These are phyloP conservation scores for Acipenser ruthenus DNA, from an alignment of 2,797 vertebrate species.

Conservation along the genomic window DNA sequence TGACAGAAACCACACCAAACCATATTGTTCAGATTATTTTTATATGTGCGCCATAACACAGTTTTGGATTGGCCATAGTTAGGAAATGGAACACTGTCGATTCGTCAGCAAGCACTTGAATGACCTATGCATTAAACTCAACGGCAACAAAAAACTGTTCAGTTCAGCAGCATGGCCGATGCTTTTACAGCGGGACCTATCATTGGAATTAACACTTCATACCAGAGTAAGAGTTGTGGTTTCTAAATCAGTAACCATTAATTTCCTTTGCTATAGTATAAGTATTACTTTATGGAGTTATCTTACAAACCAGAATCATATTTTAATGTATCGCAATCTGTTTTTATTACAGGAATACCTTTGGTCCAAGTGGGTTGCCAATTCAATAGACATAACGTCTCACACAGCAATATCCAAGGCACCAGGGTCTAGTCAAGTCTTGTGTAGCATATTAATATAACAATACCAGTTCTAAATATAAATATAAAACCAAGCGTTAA, in stretches of 20 bases:
- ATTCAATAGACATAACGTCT: slow-evolving; percentile 22
- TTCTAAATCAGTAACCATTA: slow-evolving; percentile 15
- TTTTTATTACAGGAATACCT: slow-evolving; percentile 34
- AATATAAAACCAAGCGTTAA: too few relatives aligned
- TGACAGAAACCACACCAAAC: too few relatives aligned
- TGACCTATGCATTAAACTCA: too few relatives aligned
- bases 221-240: slow-evolving; percentile 17
- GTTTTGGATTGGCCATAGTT: too few relatives aligned
- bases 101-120: too few relatives aligned
- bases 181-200: slow-evolving; percentile 4
- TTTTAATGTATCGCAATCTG: slow-evolving; percentile 13
- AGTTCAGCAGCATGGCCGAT: too few relatives aligned
- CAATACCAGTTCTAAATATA: too few relatives aligned
- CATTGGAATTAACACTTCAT: slow-evolving; percentile 22
- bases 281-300: slow-evolving; percentile 32
- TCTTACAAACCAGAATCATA: slow-evolving; percentile 24
- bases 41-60: too few relatives aligned
- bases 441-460: too few relatives aligned
- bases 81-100: too few relatives aligned
- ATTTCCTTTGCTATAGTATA: slow-evolving; percentile 37
- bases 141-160: too few relatives aligned
- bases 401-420: slow-evolving; percentile 22
- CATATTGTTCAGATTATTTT: too few relatives aligned
- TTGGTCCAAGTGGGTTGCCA: slow-evolving; percentile 27
- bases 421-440: slow-evolving; percentile 27